Evolutionary conservation across 2,113 vertebrate genomes (phyloP), one percentile per base, ranked within the genome.

Genomic region (Sebastes schlegelii): DNA sequence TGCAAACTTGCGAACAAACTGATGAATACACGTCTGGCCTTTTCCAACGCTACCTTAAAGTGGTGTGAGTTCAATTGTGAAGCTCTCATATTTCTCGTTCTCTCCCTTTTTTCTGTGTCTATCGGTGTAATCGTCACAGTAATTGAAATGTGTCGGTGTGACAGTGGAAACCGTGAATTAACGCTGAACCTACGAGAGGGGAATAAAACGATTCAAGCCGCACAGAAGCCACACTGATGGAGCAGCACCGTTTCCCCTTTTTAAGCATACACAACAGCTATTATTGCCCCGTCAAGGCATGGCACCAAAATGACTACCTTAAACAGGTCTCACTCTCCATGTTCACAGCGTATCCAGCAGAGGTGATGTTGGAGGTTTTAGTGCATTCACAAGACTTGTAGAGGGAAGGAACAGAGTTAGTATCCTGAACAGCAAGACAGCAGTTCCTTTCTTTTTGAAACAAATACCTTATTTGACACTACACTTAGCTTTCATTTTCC

Each of bases 131-230:
- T 79, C 70, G 67, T 79, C 72, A 69, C 4, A 48, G 69, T 87
- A 77, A 86, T 74, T 88, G 81, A 90, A 70, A 88, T 80, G 45
- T 89, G 86, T 74, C 86, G 85, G 46, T 73, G 61, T 58, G 76
- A 84, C 48, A 40, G 65, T 21, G 52, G 64, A 73, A 82, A 90
- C 80, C 2, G 17, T 67, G 67, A 85, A 85, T 87, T 84, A 87
- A 80, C 46, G 21, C n/a, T 58, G 51, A 84, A 69, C 54, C 70
- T 14, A 46, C 68, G 43, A 81, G 68, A 66, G 19, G 34, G 45
- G 71, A 80, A 85, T 66, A 48, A 86, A 90, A 83, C 6, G 12
- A 55, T 54, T 48, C 51, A 49, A 12, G 66, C 51, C 1, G 3
- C 54, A 62, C 13, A 11, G 49, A 45, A 60, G 58, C 42, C 55